A percentile compares a stretch with the other conserved stretches of the same genome.
Conservation (phyloP, 2,888 invertebrate genomes). For the Trachelus iudaicus region DNA sequence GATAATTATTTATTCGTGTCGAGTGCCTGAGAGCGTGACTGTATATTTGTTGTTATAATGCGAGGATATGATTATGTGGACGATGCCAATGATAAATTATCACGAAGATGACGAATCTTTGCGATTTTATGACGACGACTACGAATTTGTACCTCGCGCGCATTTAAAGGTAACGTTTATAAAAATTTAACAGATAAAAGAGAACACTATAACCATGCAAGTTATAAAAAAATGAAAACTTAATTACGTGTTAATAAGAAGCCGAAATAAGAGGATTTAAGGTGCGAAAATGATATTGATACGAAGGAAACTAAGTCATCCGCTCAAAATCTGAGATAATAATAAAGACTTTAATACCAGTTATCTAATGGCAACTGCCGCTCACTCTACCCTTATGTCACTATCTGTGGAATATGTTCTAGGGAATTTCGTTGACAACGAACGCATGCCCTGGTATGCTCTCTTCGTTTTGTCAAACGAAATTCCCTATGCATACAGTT, state of each 20-base stretch:
- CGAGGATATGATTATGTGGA: conserved; percentile 20
- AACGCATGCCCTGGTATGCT: background rate
- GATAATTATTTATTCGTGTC: background rate
- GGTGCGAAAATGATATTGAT: conserved; percentile 10
- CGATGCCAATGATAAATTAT: background rate
- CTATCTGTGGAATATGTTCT: background rate
- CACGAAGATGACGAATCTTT: background rate
- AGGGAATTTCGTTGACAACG: background rate
- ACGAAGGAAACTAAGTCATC: conserved; percentile 44
- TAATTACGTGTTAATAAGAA: conserved; percentile 14
- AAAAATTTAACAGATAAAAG: conserved; percentile 29
- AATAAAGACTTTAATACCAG: conserved; percentile 63
- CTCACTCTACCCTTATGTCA: conserved; percentile 16
- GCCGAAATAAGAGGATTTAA: conserved; percentile 19
- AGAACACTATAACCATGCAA: conserved; percentile 27
- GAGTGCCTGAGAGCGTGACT: background rate
- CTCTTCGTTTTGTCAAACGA: background rate
- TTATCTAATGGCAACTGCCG: conserved; percentile 46
- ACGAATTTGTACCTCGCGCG: conserved; percentile 48
- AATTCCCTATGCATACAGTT: background rate
- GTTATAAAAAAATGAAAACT: conserved; percentile 4
- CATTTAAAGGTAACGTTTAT: conserved; percentile 50
- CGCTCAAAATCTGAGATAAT: conserved; percentile 62
- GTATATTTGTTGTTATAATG: conserved; percentile 37
- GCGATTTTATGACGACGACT: conserved; percentile 14